These are phyloP conservation scores for Patiria miniata DNA, from an alignment of 35 echinoderm and acorn worm genomes.

Conservation along the genomic window DNA sequence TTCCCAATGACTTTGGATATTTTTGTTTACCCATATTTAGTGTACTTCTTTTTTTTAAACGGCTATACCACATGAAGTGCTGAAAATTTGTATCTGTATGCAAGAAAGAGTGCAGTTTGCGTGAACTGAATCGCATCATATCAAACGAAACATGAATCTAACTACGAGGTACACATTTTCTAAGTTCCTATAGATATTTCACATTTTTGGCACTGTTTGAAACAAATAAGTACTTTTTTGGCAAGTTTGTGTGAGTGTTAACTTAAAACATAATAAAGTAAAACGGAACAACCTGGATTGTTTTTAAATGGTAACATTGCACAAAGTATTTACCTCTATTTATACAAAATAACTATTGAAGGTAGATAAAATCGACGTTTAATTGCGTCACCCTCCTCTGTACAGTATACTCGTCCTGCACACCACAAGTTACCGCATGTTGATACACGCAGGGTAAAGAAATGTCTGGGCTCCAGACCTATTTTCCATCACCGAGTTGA, in stretches of 20 bases:
- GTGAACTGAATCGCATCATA: background rate
- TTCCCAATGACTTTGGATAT: too few relatives aligned
- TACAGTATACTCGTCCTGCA: background rate
- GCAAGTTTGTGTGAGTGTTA: constrained; percentile 16
- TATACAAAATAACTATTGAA: constrained; percentile 7
- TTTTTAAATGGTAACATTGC: constrained; percentile 22
- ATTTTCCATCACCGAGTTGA: too few relatives aligned
- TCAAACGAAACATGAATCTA: constrained; percentile 3
- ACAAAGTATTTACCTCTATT: constrained; percentile 18
- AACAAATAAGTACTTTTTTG: constrained; percentile 8
- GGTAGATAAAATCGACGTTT: constrained; percentile 18
- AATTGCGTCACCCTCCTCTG: background rate
- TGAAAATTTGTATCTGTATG: too few relatives aligned
- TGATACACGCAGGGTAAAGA: too few relatives aligned
- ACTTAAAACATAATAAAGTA: background rate
- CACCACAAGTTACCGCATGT: too few relatives aligned
- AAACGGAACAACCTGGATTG: background rate
- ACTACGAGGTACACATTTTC: background rate
- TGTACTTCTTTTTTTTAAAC: too few relatives aligned
- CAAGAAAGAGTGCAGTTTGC: background rate
- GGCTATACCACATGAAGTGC: too few relatives aligned
- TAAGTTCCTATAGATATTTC: background rate
- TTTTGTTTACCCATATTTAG: too few relatives aligned
- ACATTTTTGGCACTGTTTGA: constrained; percentile 14
- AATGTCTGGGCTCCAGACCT: too few relatives aligned